Base-by-base conservation (phyloP, 2,888 invertebrate genomes). In the Fabriciana adippe region DNA sequence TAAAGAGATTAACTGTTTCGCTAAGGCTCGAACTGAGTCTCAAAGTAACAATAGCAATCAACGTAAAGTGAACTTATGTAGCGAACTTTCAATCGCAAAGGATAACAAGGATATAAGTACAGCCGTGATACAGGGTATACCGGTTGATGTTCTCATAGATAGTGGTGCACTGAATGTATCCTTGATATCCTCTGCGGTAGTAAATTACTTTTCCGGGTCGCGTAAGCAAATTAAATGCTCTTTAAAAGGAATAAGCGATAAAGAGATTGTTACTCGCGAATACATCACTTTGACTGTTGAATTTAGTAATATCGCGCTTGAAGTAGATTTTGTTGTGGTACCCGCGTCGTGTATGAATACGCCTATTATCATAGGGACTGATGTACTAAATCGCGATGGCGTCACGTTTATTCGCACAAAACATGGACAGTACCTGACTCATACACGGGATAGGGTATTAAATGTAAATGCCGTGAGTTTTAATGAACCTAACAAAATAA, bases 361-460 rank as follows among this genome's bases (percentile, higher is more conserved):
- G 0, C 72, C 76, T 1, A 66, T 79, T 18, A 71, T 76, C 4
- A 72, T 77, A 0, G 76, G 75, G 3, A 77, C 75, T 0, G 76
- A 77, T 31, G 62, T 78, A 6, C 65, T 76, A 1, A 76, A 78
- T 62, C 66, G 76, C 1, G 73, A 76, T 6, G 76, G 78, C 0
- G 63, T 76, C 0, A 71, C 66, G 1, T 77, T 72, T 57, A 55
- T 76, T 35, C 68, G 75, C 0, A 75, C 74, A 0, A 72, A 70
- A 48, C 48, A 74, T 6, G 8, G 45, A 0, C 75, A 76, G 8
- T 68, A 64, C 14, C 31, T 75, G 2, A 64, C 45, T 48, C 59
- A 26, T 66, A 62, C 53, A 59, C 66, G 3, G 70, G 73, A 4
- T 65, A 18, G n/a, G 14, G 45, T 51, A 31, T 1, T 11, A n/a